Base-by-base conservation (phyloP, 2,888 invertebrate genomes). In the Lepidochrysops patricia region DNA sequence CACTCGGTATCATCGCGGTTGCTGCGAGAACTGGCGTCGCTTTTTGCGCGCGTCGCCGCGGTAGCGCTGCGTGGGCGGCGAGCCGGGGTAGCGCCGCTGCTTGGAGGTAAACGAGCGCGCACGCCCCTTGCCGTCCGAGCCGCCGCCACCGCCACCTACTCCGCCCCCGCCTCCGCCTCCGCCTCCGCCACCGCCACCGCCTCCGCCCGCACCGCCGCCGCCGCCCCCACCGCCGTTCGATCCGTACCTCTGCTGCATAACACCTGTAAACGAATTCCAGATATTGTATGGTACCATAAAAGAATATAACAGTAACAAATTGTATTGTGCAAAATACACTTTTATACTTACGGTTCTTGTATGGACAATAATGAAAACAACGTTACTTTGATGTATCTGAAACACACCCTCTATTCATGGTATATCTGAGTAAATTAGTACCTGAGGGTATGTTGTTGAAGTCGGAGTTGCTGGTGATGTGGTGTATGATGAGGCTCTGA, bases 401-500 rank as follows among this genome's bases (percentile, higher is more conserved):
- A 7, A 29, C 5, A 5, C 29, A 29, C 1, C 5, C 5, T 0
- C 1, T 29, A 29, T 7, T n/a, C n/a, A n/a, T n/a, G n/a, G n/a
- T n/a, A n/a, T 29, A 29, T 4, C 29, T 29, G 7, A 7, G 1
- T 7, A 7, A 29, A 1, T 29, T 19, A 62, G 63, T 34, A 82
- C 85, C 84, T 5, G 85, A 82, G 37, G 85, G 86, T 68, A 86
- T 85, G 69, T 87, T 87, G 70, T 87, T 84, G 79, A 86, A 89
- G 79, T 89, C 86, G 1, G 82, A 82, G 75, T 87, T 86, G 79
- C 81, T 82, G 65, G 86, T 86, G 75, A 89, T 88, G 76, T 88
- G 88, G 77, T 87, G 88, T 61, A 87, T 86, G 77, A 88, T 88
- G 75, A 86, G 81, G 72, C 80, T 80, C 79, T 86, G 87, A 73